phyloP scores from a whole-genome alignment of 2,797 vertebrate genomes.

The Eutrigla gurnardus region DNA sequence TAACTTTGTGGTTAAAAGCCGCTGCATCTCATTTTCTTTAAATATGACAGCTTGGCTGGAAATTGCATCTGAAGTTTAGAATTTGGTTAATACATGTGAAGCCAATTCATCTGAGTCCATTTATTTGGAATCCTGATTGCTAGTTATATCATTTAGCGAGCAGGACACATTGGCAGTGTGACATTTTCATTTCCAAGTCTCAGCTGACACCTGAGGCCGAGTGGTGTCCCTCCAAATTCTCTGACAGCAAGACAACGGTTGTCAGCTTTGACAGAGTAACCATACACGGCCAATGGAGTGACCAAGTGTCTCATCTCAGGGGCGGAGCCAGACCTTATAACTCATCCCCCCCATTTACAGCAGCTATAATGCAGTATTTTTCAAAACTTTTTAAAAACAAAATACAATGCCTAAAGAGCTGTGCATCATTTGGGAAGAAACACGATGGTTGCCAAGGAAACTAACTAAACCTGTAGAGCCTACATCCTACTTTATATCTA shows the following conservation, averaged over 20 bases:
- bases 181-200: slow-evolving; percentile 74
- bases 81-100: slow-evolving; percentile 52
- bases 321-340: too few relatives aligned
- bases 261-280: slow-evolving; percentile 58
- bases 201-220: slow-evolving; percentile 78
- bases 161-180: slow-evolving; percentile 65
- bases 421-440: not conserved
- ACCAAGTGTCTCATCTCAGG: slow-evolving; percentile 38
- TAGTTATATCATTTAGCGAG: slow-evolving; percentile 63
- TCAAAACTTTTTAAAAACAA: too few relatives aligned
- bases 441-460: not conserved
- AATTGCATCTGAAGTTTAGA: slow-evolving; percentile 38
- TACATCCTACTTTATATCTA: not conserved
- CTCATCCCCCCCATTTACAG: too few relatives aligned
- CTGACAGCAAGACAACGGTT: slow-evolving; percentile 50
- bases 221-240: slow-evolving; percentile 62
- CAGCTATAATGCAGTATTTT: too few relatives aligned
- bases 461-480: not conserved
- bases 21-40: not conserved
- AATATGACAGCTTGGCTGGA: slow-evolving; percentile 8
- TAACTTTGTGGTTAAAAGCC: not conserved
- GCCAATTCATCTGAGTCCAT: slow-evolving; percentile 64
- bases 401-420: too few relatives aligned
- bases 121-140: slow-evolving; percentile 64
- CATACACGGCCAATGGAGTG: slow-evolving; percentile 47